Conservation (phyloP, 1,140 invertebrate species). For the Micrasema minimum region DNA sequence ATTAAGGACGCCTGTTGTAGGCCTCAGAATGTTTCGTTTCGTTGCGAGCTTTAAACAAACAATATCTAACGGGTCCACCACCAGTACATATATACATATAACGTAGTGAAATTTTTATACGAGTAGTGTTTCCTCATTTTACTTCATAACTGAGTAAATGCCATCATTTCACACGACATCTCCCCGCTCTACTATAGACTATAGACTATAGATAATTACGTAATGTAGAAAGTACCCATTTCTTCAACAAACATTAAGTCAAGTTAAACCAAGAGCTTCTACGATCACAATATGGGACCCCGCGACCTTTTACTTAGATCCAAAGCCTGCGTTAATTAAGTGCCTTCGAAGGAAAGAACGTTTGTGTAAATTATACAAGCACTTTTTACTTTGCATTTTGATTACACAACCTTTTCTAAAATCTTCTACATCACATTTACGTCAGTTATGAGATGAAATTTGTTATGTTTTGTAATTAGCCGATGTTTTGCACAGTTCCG, state of each 20-base stretch:
- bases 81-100: slow-evolving; percentile 8
- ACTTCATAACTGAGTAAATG: slow-evolving; percentile 44
- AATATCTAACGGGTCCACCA: slow-evolving; percentile 40
- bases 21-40: slow-evolving; percentile 16
- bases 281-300: neutral
- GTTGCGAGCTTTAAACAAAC: slow-evolving; percentile 29
- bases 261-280: neutral
- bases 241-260: neutral
- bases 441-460: slow-evolving; percentile 36
- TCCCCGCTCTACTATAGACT: neutral
- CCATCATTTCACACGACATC: slow-evolving; percentile 3
- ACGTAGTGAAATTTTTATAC: slow-evolving; percentile 16
- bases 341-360: slow-evolving; percentile 14
- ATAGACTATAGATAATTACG: neutral
- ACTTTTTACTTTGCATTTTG: neutral
- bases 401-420: slow-evolving; percentile 19
- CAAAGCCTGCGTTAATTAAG: slow-evolving; percentile 23
- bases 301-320: neutral
- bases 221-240: too few species aligned
- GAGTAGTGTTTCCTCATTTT: slow-evolving; percentile 28
- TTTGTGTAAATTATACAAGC: slow-evolving; percentile 9
- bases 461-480: slow-evolving; percentile 17
- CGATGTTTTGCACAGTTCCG: slow-evolving; percentile 37
- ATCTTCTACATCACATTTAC: slow-evolving; percentile 35
- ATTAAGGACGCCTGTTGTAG: neutral